These are phyloP conservation scores for Pseudopipra pipra DNA, from an alignment of 2,113 vertebrate genomes.

Conservation along the genomic window DNA sequence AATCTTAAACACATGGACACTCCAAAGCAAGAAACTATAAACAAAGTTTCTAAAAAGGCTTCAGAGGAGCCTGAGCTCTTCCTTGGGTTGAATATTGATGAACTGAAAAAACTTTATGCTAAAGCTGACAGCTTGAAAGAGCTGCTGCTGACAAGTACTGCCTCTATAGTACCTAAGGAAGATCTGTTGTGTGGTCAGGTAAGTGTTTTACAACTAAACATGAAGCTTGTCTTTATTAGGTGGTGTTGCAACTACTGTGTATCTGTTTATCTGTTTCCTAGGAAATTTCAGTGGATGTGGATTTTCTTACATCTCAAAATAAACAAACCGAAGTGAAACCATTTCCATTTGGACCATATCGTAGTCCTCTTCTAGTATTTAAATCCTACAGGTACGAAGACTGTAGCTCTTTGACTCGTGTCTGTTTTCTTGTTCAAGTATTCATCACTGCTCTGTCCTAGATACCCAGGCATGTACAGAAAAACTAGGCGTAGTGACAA, in stretches of 20 bases:
- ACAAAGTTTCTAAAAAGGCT: conserved; percentile 67
- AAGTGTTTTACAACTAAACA: background rate
- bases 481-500: background rate
- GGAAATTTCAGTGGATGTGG: conserved; percentile 82
- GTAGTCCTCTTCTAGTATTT: conserved; percentile 91
- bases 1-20: conserved; percentile 84
- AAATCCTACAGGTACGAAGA: conserved; percentile 90
- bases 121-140: conserved; percentile 81
- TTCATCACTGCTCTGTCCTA: background rate
- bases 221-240: background rate
- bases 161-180: conserved; percentile 49
- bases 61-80: conserved; percentile 79
- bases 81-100: conserved; percentile 85
- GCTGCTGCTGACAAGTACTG: conserved; percentile 77
- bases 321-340: conserved; percentile 77
- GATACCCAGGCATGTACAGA: background rate
- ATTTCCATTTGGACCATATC: conserved; percentile 84
- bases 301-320: conserved; percentile 68
- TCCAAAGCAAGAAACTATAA: conserved; percentile 74
- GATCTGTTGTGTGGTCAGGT: conserved; percentile 74
- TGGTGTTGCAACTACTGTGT: background rate
- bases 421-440: background rate
- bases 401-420: background rate
- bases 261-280: conserved; percentile 55
- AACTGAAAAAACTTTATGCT: conserved; percentile 80